Percentiles rank a stretch among this genome's conserved stretches.
phyloP scores from a whole-genome alignment of 1,140 invertebrate genomes.

The Sminthurides bifidus region DNA sequence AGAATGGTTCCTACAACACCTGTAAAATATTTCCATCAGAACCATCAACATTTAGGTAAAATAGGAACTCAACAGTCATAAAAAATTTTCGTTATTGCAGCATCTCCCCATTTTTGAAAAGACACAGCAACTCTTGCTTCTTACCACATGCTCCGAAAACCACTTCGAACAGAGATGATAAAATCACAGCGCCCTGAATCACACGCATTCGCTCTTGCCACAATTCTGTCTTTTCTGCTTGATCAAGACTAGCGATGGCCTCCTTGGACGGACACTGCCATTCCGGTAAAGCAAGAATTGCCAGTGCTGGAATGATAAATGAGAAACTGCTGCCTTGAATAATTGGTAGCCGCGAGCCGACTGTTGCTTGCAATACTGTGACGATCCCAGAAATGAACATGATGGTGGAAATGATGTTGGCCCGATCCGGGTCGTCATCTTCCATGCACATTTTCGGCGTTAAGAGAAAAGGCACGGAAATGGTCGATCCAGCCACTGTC shows the following conservation, averaged over 20 bases:
- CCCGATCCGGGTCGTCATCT: slow-evolving; percentile 35
- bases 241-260: slow-evolving; percentile 13
- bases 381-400: slow-evolving; percentile 44
- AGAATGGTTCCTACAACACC: slow-evolving; percentile 60
- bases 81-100: not conserved
- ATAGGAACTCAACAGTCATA: not conserved
- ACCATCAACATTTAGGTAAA: not conserved
- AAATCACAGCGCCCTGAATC: slow-evolving; percentile 44
- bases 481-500: slow-evolving; percentile 76
- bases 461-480: slow-evolving; percentile 72
- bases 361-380: slow-evolving; percentile 27
- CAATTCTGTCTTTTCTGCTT: slow-evolving; percentile 36
- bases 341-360: slow-evolving; percentile 28
- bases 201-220: slow-evolving; percentile 42
- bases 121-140: too few species aligned
- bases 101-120: too few species aligned
- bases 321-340: slow-evolving; percentile 39
- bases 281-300: slow-evolving; percentile 40
- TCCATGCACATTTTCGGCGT: slow-evolving; percentile 40
- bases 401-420: slow-evolving; percentile 39
- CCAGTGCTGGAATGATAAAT: slow-evolving; percentile 42
- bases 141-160: slow-evolving; percentile 41
- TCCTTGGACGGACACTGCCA: slow-evolving; percentile 38
- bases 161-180: slow-evolving; percentile 41
- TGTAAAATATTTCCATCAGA: slow-evolving; percentile 23